Conservation (phyloP, 2,797 vertebrate genomes). For the Brotula barbata region DNA sequence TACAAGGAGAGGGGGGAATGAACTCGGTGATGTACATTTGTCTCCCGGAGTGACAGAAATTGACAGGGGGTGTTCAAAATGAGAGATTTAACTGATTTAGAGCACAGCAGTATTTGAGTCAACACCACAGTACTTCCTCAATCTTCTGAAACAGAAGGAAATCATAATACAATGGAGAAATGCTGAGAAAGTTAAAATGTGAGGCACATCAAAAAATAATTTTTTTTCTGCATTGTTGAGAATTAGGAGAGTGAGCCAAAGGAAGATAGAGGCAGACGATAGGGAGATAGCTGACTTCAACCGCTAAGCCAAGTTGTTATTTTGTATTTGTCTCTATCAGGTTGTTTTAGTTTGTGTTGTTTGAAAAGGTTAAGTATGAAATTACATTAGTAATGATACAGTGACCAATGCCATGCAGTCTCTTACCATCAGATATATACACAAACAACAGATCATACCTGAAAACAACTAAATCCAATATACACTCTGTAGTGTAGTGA, state of each 20-base stretch:
- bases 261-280: slow-evolving; percentile 48
- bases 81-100: slow-evolving; percentile 81
- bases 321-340: slow-evolving; percentile 51
- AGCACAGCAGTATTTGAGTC: slow-evolving; percentile 69
- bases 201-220: slow-evolving; percentile 43
- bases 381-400: slow-evolving; percentile 69
- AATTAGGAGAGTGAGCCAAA: slow-evolving; percentile 29
- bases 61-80: slow-evolving; percentile 74
- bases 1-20: slow-evolving; percentile 70
- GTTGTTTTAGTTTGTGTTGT: slow-evolving; percentile 1
- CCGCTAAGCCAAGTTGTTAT: slow-evolving; percentile 36
- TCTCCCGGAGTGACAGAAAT: slow-evolving; percentile 82
- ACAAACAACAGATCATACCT: slow-evolving; percentile 51
- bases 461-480: slow-evolving; percentile 51
- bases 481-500: slow-evolving; percentile 48
- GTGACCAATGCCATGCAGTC: slow-evolving; percentile 44
- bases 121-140: slow-evolving; percentile 68
- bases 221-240: slow-evolving; percentile 34
- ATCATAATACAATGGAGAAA: slow-evolving; percentile 53
- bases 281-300: slow-evolving; percentile 41
- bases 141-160: slow-evolving; percentile 72
- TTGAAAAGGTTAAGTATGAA: slow-evolving; percentile 30
- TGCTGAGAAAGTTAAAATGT: slow-evolving; percentile 57
- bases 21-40: slow-evolving; percentile 74
- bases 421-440: slow-evolving; percentile 61